Conservation (phyloP, 2,113 vertebrate genomes). For the Emberiza fucata region DNA sequence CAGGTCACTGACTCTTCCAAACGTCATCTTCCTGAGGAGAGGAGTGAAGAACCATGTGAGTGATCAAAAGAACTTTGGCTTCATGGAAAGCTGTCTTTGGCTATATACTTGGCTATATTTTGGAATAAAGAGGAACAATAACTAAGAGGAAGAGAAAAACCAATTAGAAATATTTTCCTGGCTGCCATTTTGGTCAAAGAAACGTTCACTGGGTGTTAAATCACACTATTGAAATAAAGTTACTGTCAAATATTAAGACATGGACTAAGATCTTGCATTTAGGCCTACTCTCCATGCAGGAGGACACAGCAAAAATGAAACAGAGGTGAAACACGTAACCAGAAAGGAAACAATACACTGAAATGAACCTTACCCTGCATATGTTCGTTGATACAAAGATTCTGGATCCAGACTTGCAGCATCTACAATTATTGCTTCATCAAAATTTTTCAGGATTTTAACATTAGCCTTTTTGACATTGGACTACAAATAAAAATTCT, state of each 20-base stretch:
- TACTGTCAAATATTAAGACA: neutral
- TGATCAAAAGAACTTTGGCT: neutral
- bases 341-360: neutral
- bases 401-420: slow-evolving; percentile 95
- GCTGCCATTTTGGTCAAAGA: neutral
- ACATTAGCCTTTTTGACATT: slow-evolving; percentile 86
- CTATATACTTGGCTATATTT: neutral
- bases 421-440: slow-evolving; percentile 98
- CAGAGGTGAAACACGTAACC: neutral
- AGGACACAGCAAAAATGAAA: neutral
- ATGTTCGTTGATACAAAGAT: slow-evolving; percentile 92
- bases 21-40: slow-evolving; percentile 90
- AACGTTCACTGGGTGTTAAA: neutral
- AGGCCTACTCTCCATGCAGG: neutral
- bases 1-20: slow-evolving; percentile 95
- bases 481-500: slow-evolving; percentile 71
- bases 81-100: neutral
- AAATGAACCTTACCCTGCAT: slow-evolving; percentile 87
- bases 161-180: neutral
- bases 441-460: slow-evolving; percentile 99
- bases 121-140: neutral
- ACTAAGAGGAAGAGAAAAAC: neutral
- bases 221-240: neutral
- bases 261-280: neutral
- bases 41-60: neutral